These are phyloP conservation scores for Neoitamus cyanurus DNA, from an alignment of 2,888 invertebrate genomes.

Conservation along the genomic window DNA sequence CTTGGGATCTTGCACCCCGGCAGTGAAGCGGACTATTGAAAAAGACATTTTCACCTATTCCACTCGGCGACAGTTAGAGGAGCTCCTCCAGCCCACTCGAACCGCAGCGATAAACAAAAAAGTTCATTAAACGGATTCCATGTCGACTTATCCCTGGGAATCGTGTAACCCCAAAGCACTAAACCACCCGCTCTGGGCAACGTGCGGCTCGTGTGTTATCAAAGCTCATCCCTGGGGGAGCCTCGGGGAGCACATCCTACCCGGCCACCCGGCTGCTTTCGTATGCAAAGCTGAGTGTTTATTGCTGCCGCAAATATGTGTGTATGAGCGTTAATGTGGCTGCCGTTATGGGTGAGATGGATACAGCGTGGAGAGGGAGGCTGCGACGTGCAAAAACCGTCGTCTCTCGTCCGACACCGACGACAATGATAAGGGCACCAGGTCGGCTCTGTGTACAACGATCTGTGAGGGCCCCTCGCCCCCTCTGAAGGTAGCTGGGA, in stretches of 20 bases:
- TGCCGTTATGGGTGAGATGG: not conserved
- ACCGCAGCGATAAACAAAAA: conserved; percentile 39
- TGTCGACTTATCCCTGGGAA: conserved; percentile 39
- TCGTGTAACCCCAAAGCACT: conserved; percentile 37
- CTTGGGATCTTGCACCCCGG: not conserved
- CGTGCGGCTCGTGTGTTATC: conserved; percentile 41
- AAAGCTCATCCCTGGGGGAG: not conserved
- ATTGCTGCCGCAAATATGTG: conserved; percentile 9
- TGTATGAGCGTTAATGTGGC: conserved; percentile 30
- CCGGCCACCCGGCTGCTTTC: conserved; percentile 13
- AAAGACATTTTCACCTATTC: conserved; percentile 37
- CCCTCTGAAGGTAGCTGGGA: not conserved
- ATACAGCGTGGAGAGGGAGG: not conserved
- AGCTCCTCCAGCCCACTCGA: not conserved
- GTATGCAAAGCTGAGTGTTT: conserved; percentile 40
- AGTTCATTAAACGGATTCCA: conserved; percentile 46
- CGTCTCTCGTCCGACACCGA: not conserved
- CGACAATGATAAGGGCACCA: not conserved
- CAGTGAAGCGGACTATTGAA: conserved; percentile 3
- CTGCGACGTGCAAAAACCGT: conserved; percentile 11
- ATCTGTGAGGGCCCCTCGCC: not conserved
- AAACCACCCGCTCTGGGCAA: conserved; percentile 16
- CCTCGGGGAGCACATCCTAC: not conserved
- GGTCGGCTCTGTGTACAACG: not conserved
- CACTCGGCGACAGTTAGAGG: not conserved